Conservation (phyloP, 2,888 invertebrate genomes). For the Parascotia fuliginaria region DNA sequence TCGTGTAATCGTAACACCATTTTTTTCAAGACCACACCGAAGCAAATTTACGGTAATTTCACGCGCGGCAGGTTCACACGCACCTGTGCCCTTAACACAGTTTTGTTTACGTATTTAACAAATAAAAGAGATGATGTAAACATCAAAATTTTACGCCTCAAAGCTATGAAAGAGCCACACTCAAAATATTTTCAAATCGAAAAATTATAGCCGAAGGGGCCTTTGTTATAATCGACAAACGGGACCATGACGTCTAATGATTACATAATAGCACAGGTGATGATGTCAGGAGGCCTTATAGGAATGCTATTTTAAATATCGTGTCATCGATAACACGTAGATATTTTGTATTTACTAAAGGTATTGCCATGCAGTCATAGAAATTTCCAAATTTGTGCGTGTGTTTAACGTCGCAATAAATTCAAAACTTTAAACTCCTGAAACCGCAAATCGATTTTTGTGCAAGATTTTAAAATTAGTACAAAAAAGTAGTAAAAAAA, state of each 20-base stretch:
- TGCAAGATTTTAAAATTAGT: too few species aligned
- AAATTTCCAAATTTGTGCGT: conserved; percentile 6
- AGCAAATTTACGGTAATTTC: conserved; percentile 81
- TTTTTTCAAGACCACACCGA: conserved; percentile 82
- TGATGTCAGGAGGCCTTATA: conserved; percentile 46
- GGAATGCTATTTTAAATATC: conserved; percentile 47
- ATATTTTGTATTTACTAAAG: conserved; percentile 1
- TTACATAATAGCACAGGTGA: conserved; percentile 42
- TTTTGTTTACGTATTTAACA: conserved; percentile 63
- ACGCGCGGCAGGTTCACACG: conserved; percentile 80
- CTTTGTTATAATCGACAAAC: conserved; percentile 12
- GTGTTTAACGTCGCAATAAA: neutral
- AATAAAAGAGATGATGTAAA: conserved; percentile 54
- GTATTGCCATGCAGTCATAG: conserved; percentile 10
- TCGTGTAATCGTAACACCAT: conserved; percentile 75
- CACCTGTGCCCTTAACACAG: conserved; percentile 64
- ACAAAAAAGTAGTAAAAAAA: too few species aligned
- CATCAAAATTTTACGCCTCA: conserved; percentile 47
- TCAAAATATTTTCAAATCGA: conserved; percentile 40
- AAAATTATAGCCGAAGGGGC: conserved; percentile 27
- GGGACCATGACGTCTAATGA: conserved; percentile 19
- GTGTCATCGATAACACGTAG: conserved; percentile 15
- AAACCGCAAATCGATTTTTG: too few species aligned
- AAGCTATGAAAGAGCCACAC: conserved; percentile 32
- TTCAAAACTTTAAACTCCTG: too few species aligned